phyloP scores from a whole-genome alignment of 2,888 invertebrate species.

The Euphydryas editha region DNA sequence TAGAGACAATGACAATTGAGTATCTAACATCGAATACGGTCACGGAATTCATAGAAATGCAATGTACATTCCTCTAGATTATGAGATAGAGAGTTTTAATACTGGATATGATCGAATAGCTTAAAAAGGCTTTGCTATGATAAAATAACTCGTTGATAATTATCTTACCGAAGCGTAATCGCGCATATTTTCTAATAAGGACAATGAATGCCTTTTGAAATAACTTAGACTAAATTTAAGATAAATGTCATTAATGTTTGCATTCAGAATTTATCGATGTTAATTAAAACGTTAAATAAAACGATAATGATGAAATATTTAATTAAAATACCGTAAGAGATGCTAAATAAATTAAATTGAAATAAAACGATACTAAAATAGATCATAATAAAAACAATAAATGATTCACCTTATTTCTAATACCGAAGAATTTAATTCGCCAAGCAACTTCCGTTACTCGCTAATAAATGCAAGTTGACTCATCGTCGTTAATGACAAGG shows the following conservation, averaged over 20 bases:
- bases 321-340: neutral
- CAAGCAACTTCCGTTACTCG: slow-evolving; percentile 46
- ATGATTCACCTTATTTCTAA: slow-evolving; percentile 43
- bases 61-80: slow-evolving; percentile 19
- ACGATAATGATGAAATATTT: neutral
- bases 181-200: neutral
- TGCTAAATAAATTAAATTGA: slow-evolving; percentile 12
- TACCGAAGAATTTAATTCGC: slow-evolving; percentile 41
- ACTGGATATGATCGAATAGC: slow-evolving; percentile 2
- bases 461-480: slow-evolving; percentile 47
- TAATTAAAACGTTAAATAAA: slow-evolving; percentile 1
- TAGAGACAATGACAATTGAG: slow-evolving; percentile 49
- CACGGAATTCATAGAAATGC: slow-evolving; percentile 27
- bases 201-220: slow-evolving; percentile 11
- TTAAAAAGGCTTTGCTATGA: neutral
- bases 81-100: neutral
- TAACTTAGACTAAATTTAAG: slow-evolving; percentile 1
- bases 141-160: slow-evolving; percentile 1
- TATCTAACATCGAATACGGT: slow-evolving; percentile 30
- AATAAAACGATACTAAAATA: slow-evolving; percentile 18
- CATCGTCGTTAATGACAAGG: slow-evolving; percentile 31
- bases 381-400: slow-evolving; percentile 26
- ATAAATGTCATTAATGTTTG: slow-evolving; percentile 3
- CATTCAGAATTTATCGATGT: neutral
- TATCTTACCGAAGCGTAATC: neutral